Conservation (phyloP, 2,113 vertebrate species). For the human (Homo sapiens) region DNA sequence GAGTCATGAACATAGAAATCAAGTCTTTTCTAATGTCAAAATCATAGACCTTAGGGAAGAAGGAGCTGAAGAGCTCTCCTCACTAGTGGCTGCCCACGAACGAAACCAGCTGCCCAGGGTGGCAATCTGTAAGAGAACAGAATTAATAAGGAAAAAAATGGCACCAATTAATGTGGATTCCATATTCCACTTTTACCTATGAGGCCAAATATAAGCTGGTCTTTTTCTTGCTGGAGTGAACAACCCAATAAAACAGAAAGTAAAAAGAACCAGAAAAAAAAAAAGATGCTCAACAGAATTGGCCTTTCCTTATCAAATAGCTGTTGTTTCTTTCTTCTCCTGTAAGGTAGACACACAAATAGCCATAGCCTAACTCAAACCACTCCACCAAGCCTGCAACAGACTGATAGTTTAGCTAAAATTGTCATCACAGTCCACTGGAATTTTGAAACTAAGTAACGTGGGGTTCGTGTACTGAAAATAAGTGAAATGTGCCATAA, state of each 20-base stretch:
- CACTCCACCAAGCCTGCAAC: not conserved
- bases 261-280: not conserved
- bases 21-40: not conserved
- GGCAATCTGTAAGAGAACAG: not conserved
- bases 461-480: not conserved
- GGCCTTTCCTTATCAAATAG: not conserved
- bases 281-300: not conserved
- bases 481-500: slow-evolving; percentile 24
- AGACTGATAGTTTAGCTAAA: not conserved
- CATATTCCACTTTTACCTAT: not conserved
- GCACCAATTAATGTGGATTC: not conserved
- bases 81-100: not conserved
- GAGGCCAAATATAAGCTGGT: not conserved
- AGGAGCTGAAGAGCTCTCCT: not conserved
- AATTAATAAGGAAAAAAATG: not conserved
- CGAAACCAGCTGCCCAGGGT: not conserved
- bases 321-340: not conserved
- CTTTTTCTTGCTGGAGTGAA: not conserved
- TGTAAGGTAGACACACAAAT: not conserved
- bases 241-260: not conserved
- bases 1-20: rapidly evolving
- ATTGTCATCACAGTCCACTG: not conserved
- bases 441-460: slow-evolving; percentile 12
- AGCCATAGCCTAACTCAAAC: not conserved
- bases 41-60: not conserved